Evolutionary conservation across 2,888 invertebrate genomes (phyloP), one percentile per base, ranked within the genome.

Genomic region (Caenorhabditis uteleia): DNA sequence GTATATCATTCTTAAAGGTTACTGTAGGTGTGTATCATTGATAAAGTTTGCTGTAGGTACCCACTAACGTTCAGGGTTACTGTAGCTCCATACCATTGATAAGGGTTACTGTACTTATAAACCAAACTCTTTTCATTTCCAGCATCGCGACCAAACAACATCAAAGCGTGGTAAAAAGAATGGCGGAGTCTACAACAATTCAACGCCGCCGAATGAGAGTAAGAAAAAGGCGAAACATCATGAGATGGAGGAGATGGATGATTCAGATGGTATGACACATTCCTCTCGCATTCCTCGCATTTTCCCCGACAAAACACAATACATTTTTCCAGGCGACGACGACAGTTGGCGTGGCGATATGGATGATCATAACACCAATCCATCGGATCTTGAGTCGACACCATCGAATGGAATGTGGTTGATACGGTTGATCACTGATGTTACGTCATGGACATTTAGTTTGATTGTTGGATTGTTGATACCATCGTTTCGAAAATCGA

Each of bases 171-270:
- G 25, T 16, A 55, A 42, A 46, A 61, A 42, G 47, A 61, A 55
- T 36, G 55, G 55, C 38, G 25, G 36, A 26, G 14, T 45, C 27
- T 39, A 21, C 27, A 46, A 39, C 34, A 44, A 43, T 31, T 58
- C 54, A n/a, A 60, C 60, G 39, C 53, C 60, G 26, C 60, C 60
- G 40, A 54, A 51, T 25, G 60, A 60, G 43, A 60, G 48, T 38
- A 60, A 54, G 25, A 54, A 48, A 54, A n/a, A n/a, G n/a, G n/a
- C n/a, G n/a, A n/a, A n/a, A n/a, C n/a, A n/a, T n/a, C n/a, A n/a
- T n/a, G 57, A 51, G 21, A 14, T 42, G 29, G 60, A 60, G 3
- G 59, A 59, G 29, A 38, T 33, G 8, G 59, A 59, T 29, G 60
- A 60, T 23, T 60, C 60, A 21, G 60, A 60, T 27, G 50, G 38